phyloP scores from a whole-genome alignment of 2,113 vertebrate genomes.

The Mesitornis unicolor region DNA sequence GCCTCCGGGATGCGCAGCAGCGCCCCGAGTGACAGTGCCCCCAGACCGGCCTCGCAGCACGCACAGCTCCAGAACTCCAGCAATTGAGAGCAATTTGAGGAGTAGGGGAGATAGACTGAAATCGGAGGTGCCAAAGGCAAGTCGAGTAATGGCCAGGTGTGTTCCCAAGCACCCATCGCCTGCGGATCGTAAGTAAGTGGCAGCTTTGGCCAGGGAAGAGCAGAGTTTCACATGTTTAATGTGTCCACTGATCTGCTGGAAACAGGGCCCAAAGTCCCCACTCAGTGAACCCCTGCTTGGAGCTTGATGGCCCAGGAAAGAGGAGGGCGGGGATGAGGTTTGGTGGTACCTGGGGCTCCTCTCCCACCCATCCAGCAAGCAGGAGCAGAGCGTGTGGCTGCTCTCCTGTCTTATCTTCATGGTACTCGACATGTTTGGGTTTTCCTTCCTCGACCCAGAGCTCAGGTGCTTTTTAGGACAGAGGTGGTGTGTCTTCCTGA shows the following conservation, averaged over 20 bases:
- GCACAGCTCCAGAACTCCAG: not conserved
- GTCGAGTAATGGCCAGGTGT: not conserved
- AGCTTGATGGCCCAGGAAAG: not conserved
- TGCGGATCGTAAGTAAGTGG: constrained; percentile 64
- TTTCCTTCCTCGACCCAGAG: not conserved
- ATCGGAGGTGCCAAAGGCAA: fast-evolving
- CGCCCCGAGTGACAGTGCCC: not conserved
- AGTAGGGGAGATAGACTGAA: not conserved
- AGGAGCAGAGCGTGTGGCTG: fast-evolving
- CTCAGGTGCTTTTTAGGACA: not conserved
- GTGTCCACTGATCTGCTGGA: too few species aligned
- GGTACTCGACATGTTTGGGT: not conserved
- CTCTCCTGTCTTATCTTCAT: not conserved
- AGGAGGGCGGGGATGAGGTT: not conserved
- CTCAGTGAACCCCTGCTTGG: fast-evolving
- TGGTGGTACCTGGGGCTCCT: not conserved
- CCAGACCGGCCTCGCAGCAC: not conserved
- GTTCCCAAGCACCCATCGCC: not conserved
- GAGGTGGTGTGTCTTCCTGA: not conserved
- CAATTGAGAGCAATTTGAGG: not conserved
- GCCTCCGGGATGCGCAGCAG: not conserved
- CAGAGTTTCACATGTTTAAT: not conserved
- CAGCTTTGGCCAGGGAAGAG: not conserved
- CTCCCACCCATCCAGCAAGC: fast-evolving
- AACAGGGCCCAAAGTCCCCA: not conserved